Base-by-base conservation (phyloP, 2,888 invertebrate species). In the Metopia argyrocephala region DNA sequence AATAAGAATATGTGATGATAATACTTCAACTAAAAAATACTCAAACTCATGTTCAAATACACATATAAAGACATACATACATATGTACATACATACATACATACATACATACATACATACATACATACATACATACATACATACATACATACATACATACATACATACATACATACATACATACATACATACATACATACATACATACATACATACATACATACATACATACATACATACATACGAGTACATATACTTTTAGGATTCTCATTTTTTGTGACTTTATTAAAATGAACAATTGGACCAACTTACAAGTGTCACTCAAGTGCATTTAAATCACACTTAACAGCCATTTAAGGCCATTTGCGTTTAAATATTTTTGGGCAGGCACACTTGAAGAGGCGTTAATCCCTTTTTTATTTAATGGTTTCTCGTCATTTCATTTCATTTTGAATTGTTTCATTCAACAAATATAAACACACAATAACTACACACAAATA, bases 301-400 rank as follows among this genome's bases (percentile, higher is more conserved):
- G 85, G 86, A 86, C 85, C 87, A 85, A 88, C 86, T 87, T 85
- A 86, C 86, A 86, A 87, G 85, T 87, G 85, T 83, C 86, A 84
- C 86, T 84, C 84, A 87, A 88, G 87, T 86, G 87, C 87, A 86
- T 88, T 88, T 87, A 87, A 87, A 87, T 88, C 86, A 85, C 87
- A 88, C 88, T 87, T 87, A 85, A 85, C 85, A 85, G 84, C 88
- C 86, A 86, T 88, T 88, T 85, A 85, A 84, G 83, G 86, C 86
- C 85, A 88, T 88, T 88, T 88, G 87, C 85, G 85, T 86, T 86
- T 86, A 86, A 87, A 78, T 75, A 62, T 31, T 79, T 74, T 70
- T 59, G 79, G 48, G 57, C 65, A 70, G 61, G 65, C 74, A 69
- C 65, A n/a, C n/a, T n/a, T 70, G 18, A 65, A 61, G 54, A 48